Evolutionary conservation across 2,797 vertebrate species (phyloP).

Genomic region (Hypotaenidia philippensis): DNA sequence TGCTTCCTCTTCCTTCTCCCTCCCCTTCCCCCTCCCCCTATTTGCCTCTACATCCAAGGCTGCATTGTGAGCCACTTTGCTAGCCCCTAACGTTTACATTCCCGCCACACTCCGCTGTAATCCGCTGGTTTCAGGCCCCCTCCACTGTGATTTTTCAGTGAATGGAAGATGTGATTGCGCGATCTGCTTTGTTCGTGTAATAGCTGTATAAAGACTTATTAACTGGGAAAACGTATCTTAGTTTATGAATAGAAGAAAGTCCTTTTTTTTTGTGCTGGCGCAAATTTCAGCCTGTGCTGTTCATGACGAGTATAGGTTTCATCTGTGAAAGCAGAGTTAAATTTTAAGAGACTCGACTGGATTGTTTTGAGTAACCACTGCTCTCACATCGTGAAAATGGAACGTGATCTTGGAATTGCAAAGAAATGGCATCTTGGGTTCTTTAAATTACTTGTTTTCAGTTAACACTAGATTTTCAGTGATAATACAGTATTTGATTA

Average conservation of each 20-base stretch:
- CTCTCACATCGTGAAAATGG: neutral
- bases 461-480: neutral
- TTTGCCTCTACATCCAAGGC: neutral
- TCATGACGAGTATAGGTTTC: neutral
- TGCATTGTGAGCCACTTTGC: neutral
- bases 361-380: neutral
- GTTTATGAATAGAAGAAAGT: neutral
- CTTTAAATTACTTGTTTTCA: neutral
- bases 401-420: neutral
- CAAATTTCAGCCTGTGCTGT: neutral
- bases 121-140: neutral
- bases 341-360: neutral
- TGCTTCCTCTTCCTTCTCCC: neutral
- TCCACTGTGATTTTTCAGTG: too few species aligned
- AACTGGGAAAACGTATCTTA: neutral
- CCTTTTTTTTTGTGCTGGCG: too few species aligned
- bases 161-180: neutral
- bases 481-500: too few species aligned
- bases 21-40: neutral
- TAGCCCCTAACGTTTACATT: neutral
- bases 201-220: neutral
- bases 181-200: neutral
- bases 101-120: fast-evolving
- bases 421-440: neutral
- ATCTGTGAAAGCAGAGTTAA: neutral